Evolutionary conservation across 2,113 vertebrate genomes (phyloP).

Genomic region (Halcyon malimbica): DNA sequence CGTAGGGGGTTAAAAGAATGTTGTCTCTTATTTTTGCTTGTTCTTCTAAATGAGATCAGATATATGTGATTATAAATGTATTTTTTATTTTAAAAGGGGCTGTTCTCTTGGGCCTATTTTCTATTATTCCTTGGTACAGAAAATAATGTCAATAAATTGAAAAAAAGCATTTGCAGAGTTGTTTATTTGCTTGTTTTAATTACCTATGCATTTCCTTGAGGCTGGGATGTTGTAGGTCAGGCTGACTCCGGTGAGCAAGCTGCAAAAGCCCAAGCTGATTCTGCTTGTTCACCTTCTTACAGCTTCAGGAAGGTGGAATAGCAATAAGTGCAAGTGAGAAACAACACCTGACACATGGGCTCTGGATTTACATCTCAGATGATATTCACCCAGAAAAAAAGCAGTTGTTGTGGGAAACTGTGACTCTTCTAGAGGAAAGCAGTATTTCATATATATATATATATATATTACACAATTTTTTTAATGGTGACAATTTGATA

Average conservation of each 20-base stretch:
- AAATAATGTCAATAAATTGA: not conserved
- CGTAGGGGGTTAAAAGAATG: not conserved
- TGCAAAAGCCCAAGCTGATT: slow-evolving; percentile 18
- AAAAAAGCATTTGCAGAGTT: not conserved
- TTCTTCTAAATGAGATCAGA: not conserved
- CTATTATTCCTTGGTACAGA: not conserved
- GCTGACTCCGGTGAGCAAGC: not conserved
- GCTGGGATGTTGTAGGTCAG: not conserved
- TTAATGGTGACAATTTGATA: not conserved
- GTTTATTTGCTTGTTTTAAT: not conserved
- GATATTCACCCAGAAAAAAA: not conserved
- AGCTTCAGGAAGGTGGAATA: not conserved
- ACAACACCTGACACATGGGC: not conserved
- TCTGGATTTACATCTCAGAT: not conserved
- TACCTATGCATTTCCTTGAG: slow-evolving; percentile 4
- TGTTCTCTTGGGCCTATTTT: not conserved
- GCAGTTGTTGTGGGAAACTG: not conserved
- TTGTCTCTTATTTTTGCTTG: not conserved
- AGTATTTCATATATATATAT: not conserved
- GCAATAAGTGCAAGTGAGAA: not conserved
- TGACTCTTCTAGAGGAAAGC: not conserved
- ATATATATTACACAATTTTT: not conserved
- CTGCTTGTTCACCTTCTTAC: slow-evolving; percentile 8
- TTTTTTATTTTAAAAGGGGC: not conserved
- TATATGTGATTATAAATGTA: not conserved